These are phyloP conservation scores for Garrulus glandarius DNA, from an alignment of 2,797 vertebrate species.

Conservation along the genomic window DNA sequence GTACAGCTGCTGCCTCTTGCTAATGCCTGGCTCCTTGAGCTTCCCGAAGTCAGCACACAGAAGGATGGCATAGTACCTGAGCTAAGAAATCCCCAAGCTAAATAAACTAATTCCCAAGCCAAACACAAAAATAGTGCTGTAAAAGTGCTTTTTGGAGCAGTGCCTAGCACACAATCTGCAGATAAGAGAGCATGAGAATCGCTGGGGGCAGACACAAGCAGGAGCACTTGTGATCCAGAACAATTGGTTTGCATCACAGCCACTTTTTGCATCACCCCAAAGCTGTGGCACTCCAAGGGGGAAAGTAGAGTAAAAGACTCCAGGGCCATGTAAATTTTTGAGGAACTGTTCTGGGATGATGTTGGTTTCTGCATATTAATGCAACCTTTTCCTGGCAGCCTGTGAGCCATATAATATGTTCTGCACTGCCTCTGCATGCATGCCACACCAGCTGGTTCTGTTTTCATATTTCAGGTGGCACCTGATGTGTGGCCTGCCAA, in stretches of 20 bases:
- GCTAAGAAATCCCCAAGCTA: neutral
- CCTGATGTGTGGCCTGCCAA: neutral
- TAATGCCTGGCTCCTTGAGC: neutral
- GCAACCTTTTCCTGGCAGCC: neutral
- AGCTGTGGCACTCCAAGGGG: neutral
- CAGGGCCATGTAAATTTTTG: neutral
- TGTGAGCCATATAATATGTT: neutral
- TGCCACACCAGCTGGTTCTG: neutral
- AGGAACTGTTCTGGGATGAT: neutral
- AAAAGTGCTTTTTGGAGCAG: neutral
- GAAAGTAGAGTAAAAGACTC: neutral
- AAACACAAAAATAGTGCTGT: neutral
- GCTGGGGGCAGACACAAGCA: neutral
- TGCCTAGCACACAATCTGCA: neutral
- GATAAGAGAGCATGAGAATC: neutral
- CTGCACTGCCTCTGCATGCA: neutral
- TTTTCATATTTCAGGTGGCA: neutral
- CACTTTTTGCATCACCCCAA: neutral
- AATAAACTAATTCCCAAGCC: neutral
- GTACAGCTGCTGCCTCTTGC: neutral
- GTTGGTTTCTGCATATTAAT: neutral
- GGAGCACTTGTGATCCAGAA: neutral
- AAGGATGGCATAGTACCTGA: neutral
- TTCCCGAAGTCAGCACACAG: neutral
- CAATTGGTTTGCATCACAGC: rapidly evolving